Percentiles rank a stretch among this genome's conserved stretches.
These are phyloP conservation scores for Apogon hyalosoma DNA, from an alignment of 2,797 vertebrate genomes.

Conservation along the genomic window DNA sequence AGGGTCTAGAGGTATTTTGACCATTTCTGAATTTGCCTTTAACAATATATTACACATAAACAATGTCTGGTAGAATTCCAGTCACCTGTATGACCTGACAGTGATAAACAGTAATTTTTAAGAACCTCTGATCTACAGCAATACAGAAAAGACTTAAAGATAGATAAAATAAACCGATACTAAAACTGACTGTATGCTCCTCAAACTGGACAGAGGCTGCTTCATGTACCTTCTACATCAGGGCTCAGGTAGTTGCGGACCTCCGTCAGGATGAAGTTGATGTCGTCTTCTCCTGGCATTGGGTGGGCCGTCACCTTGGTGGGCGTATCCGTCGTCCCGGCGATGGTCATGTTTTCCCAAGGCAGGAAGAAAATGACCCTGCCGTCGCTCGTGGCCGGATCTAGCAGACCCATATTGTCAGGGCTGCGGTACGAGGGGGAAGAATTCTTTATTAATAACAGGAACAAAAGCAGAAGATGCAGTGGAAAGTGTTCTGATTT, in stretches of 20 bases:
- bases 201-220: not conserved
- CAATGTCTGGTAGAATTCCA: too few species aligned
- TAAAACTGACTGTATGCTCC: too few species aligned
- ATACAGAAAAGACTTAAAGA: too few species aligned
- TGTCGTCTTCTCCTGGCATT: conserved; percentile 93
- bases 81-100: too few species aligned
- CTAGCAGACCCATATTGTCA: conserved; percentile 97
- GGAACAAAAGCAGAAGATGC: not conserved
- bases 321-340: conserved; percentile 95
- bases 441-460: not conserved
- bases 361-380: conserved; percentile 98
- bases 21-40: too few species aligned
- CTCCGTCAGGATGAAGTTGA: conserved; percentile 97
- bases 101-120: too few species aligned
- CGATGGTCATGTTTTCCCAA: conserved; percentile 98
- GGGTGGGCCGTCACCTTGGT: conserved; percentile 92
- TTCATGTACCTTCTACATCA: conserved; percentile 91
- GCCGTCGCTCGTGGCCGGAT: conserved; percentile 96
- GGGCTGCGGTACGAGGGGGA: conserved; percentile 80
- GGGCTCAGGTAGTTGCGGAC: conserved; percentile 94
- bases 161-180: too few species aligned
- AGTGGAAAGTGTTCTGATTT: not conserved
- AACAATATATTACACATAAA: too few species aligned
- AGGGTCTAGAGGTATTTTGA: too few species aligned
- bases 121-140: too few species aligned